Evolutionary conservation across 2,113 vertebrate genomes (phyloP), one percentile per base, ranked within the genome.

Genomic region (Tricholaema leucomelas): DNA sequence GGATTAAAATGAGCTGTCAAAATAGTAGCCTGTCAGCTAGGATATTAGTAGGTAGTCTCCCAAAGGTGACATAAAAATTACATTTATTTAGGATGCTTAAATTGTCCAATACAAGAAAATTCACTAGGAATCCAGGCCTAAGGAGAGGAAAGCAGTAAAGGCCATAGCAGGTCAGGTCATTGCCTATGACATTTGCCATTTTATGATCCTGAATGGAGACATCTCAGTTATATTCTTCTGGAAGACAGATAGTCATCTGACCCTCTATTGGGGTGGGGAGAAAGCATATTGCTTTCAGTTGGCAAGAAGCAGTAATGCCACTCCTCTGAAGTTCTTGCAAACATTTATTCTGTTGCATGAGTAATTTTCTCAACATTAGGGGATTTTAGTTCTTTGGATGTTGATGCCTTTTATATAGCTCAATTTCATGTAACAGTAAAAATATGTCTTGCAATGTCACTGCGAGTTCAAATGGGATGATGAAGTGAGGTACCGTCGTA

Each of bases 351-450:
- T 91, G 69, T 74, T 93, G 76, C 72, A 59, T 67, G 75, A 91
- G 69, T 50, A 84, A 25, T 84, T 93, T 89, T 76, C 52, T 79
- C n/a, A 58, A 70, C 58, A 58, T 80, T 75, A 52, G 93, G 56
- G 76, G 88, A 91, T 94, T 97, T 97, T 96, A 95, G 95, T 93
- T 93, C 61, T 67, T 75, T 67, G 28, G 77, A 38, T 40, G 87
- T 71, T 54, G 44, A 91, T 92, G 46, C 72, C 67, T 90, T 95
- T 84, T 81, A 65, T 87, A 65, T 91, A 92, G 50, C 59, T 96
- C 85, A 72, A 87, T 96, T 88, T 95, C 63, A n/a, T 83, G 54
- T 89, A 71, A 87, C 48, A 70, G 17, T 64, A 72, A 91, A 67
- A 40, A 90, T 5, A 44, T 56, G 48, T 85, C 59, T 92, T 93